Percentiles rank a stretch among this genome's conserved stretches.
Conservation (phyloP, 2,797 vertebrate species). For the Poecile montanus region DNA sequence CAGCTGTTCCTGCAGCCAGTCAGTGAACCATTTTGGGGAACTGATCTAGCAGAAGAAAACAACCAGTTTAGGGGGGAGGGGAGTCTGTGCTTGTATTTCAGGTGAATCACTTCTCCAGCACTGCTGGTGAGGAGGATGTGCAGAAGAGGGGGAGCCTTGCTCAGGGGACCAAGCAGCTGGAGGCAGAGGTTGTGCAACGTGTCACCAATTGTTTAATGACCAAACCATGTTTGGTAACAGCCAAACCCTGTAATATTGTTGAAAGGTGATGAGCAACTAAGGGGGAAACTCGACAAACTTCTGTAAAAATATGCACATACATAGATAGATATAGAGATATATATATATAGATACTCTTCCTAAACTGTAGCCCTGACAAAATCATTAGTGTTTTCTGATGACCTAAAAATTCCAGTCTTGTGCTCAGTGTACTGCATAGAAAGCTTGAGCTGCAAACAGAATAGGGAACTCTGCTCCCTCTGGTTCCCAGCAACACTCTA, state of each 20-base stretch:
- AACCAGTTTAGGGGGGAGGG: neutral
- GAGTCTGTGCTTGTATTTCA: neutral
- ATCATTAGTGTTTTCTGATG: neutral
- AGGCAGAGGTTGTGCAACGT: neutral
- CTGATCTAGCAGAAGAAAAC: constrained; percentile 11
- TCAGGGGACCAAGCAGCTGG: neutral
- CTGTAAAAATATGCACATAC: neutral
- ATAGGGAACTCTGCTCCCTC: neutral
- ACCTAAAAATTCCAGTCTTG: neutral
- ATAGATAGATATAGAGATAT: no score
- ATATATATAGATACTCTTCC: neutral
- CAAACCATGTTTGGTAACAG: neutral
- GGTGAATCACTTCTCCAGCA: neutral
- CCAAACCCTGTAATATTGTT: neutral
- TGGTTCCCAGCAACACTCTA: neutral
- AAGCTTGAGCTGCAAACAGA: neutral
- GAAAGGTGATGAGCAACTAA: neutral
- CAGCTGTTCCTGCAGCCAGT: constrained; percentile 18
- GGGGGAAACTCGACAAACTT: neutral
- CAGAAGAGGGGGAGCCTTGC: neutral
- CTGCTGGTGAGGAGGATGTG: neutral
- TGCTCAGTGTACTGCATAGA: neutral
- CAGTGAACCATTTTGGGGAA: constrained; percentile 51
- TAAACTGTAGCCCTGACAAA: neutral
- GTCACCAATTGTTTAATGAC: neutral